Base-by-base conservation (phyloP, 2,113 vertebrate species). In the Lonchura striata region DNA sequence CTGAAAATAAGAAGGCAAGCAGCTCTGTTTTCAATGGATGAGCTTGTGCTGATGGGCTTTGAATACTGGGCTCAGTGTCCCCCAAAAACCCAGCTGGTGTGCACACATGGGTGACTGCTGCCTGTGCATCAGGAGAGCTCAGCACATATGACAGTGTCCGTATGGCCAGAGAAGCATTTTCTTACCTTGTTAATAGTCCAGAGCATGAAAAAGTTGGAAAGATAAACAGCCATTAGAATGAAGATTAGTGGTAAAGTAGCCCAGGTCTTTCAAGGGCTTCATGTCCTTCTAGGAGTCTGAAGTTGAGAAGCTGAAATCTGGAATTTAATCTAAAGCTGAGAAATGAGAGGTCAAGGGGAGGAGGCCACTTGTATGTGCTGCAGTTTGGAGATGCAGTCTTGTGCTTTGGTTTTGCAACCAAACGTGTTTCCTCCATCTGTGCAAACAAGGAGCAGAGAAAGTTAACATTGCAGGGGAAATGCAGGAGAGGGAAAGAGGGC, bases 391-490 rank as follows among this genome's bases (percentile, higher is more conserved):
- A 76, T 91, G 70, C 50, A 49, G 70, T n/a, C 13, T 20, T 17
- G 46, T 42, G 39, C 44, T 85, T 42, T 78, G 80, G 61, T 78
- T 80, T 88, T 7, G 3, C 76, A 41, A 24, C 41, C 10, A 27
- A 74, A 81, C 0, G 8, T 47, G 85, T 37, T 91, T 61, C 49
- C 66, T 89, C 82, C 82, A 87, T 95, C 94, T 95, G 76, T 94
- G 72, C 39, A 81, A 94, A 95, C 72, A 95, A 56, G 60, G 42
- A 83, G 44, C 41, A 78, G 56, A 37, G 88, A 70, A 92, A 86
- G 64, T 75, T 68, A 75, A 64, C 33, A 10, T 49, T 39, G 37
- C 56, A 81, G 64, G 31, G 9, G 69, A 86, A 90, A 74, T 64
- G n/a, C 27, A 50, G 87, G 47, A 79, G 20, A 66, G 24, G 25